A percentile compares a stretch with the other conserved stretches of the same genome.
These are phyloP conservation scores for Meteorus cinctellus DNA, from an alignment of 2,888 invertebrate genomes.

Conservation along the genomic window DNA sequence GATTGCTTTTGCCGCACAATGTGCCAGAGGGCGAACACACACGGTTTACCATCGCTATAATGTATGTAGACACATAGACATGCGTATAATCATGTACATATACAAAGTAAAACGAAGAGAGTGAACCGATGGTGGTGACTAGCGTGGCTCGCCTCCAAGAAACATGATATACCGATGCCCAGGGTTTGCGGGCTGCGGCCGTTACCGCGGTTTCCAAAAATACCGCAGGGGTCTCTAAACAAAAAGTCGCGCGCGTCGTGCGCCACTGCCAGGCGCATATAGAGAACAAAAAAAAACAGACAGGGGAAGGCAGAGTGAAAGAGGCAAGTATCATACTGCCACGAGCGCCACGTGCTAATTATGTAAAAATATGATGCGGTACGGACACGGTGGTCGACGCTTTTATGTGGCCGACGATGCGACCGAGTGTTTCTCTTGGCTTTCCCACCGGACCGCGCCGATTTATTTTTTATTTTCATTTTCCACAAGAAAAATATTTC, in stretches of 20 bases:
- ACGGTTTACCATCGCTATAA: conserved; percentile 25
- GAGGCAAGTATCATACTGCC: conserved; percentile 59
- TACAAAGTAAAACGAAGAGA: conserved; percentile 24
- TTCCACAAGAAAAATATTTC: not conserved
- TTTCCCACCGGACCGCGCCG: conserved; percentile 44
- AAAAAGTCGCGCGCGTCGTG: conserved; percentile 45
- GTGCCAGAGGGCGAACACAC: conserved; percentile 40
- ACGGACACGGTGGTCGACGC: conserved; percentile 62
- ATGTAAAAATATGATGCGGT: conserved; percentile 72
- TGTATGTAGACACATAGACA: conserved; percentile 40
- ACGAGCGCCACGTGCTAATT: conserved; percentile 71
- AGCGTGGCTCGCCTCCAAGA: conserved; percentile 70
- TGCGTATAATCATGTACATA: conserved; percentile 11
- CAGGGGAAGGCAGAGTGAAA: conserved; percentile 10
- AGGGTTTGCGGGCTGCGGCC: conserved; percentile 59
- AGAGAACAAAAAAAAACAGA: not conserved
- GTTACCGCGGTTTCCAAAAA: conserved; percentile 70
- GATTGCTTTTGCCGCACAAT: conserved; percentile 55
- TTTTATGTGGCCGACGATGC: conserved; percentile 61
- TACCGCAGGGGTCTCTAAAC: conserved; percentile 63
- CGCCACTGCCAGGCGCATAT: conserved; percentile 29
- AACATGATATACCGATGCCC: conserved; percentile 69
- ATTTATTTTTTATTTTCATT: conserved; percentile 47
- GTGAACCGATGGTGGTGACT: conserved; percentile 44
- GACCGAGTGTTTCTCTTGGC: conserved; percentile 41